phyloP scores from a whole-genome alignment of 2,797 vertebrate genomes.

The Neomorphus geoffroyi region DNA sequence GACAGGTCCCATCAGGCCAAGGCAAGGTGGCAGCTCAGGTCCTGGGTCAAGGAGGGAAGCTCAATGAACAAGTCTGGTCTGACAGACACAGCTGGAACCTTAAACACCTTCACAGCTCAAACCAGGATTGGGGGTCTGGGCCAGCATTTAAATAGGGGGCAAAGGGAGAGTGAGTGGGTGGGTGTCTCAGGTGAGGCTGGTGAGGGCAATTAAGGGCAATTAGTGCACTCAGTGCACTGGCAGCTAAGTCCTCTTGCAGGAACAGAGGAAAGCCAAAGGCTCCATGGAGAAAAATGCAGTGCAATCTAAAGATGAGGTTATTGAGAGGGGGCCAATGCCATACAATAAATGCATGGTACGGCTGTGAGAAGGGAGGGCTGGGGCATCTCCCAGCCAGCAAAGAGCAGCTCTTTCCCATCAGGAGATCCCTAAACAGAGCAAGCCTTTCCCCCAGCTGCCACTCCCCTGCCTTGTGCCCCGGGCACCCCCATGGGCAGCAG shows the following conservation, averaged over 20 bases:
- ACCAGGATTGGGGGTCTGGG: fast-evolving
- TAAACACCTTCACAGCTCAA: neutral
- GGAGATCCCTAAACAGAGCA: too few relatives aligned
- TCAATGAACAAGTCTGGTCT: fast-evolving
- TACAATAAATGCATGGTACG: fast-evolving
- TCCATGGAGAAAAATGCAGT: neutral
- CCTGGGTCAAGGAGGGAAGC: fast-evolving
- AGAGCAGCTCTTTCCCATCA: neutral
- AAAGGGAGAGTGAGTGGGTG: neutral
- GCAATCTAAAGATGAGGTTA: neutral
- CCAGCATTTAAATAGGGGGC: neutral
- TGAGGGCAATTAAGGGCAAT: neutral
- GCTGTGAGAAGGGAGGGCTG: neutral
- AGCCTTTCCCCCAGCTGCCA: neutral
- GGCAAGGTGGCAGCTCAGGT: neutral
- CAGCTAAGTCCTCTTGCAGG: neutral
- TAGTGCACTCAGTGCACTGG: neutral
- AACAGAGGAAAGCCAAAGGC: neutral
- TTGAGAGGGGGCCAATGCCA: too few relatives aligned
- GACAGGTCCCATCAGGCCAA: neutral
- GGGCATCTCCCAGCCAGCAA: neutral
- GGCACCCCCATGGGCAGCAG: neutral
- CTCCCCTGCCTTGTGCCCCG: neutral
- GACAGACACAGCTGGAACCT: fast-evolving
- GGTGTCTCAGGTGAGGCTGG: neutral